Evolutionary conservation across 2,113 vertebrate species (phyloP).

Genomic region (Megaleporinus macrocephalus): DNA sequence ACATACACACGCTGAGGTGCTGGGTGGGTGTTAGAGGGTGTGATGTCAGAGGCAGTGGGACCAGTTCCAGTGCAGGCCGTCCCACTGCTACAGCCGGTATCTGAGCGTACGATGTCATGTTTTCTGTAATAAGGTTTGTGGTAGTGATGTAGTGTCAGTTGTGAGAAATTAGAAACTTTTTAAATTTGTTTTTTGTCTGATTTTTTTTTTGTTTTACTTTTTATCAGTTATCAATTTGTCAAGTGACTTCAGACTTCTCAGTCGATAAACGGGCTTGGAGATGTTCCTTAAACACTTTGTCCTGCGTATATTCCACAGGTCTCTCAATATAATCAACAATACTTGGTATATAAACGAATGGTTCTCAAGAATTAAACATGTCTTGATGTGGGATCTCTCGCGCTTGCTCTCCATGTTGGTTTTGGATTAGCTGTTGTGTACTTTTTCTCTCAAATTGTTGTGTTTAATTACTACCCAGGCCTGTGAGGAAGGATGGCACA

Average conservation of each 20-base stretch:
- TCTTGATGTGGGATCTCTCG: constrained; percentile 12
- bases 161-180: neutral
- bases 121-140: neutral
- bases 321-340: neutral
- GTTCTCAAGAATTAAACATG: constrained; percentile 10
- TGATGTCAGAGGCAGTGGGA: constrained; percentile 44
- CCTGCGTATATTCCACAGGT: constrained; percentile 30
- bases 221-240: neutral
- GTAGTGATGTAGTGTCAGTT: neutral
- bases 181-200: neutral
- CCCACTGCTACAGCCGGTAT: neutral
- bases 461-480: constrained; percentile 53
- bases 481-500: constrained; percentile 35
- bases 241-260: neutral
- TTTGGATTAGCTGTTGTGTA: constrained; percentile 54
- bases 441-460: constrained; percentile 52
- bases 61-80: constrained; percentile 32
- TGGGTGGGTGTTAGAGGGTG: constrained; percentile 48
- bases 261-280: neutral
- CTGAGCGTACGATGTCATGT: neutral
- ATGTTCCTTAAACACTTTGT: too few relatives aligned
- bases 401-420: constrained; percentile 40
- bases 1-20: constrained; percentile 36
- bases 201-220: neutral
- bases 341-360: neutral